Evolutionary conservation across 2,797 vertebrate genomes (phyloP), one percentile per base, ranked within the genome.

Genomic region (Neosilurus mollespiculum): DNA sequence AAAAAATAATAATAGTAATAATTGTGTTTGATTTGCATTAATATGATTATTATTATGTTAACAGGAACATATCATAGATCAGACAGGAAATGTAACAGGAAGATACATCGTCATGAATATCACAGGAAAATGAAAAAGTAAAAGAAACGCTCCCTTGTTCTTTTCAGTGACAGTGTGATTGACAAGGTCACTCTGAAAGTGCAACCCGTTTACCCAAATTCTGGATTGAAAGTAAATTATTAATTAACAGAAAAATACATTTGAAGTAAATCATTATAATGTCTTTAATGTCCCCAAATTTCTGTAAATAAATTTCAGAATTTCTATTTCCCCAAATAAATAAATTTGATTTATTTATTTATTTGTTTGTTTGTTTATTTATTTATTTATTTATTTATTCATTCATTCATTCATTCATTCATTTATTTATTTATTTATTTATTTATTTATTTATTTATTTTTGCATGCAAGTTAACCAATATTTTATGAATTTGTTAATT

Each of bases 161-260:
- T 58, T 58, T 58, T 58, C 4, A 49, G 26, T 75, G 26, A 75
- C 11, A 75, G 16, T 34, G 16, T 20, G 26, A 75, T 30, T 34
- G 53, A 58, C 15, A 73, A 73, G n/a, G 12, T 54, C n/a, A 26
- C 22, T 24, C 49, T 51, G 69, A 71, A 14, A 15, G 69, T 14
- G n/a, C 6, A 51, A 16, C 70, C 1, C n/a, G 26, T n/a, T 54
- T 53, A 26, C n/a, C 49, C 1, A n/a, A 53, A 30, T 73, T 73
- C 56, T 30, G 56, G 24, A 56, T 56, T 14, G 16, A 73, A 73
- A 2, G 24, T 30, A 30, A 56, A 53, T 53, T 53, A 53, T 72
- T 72, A 72, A 72, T 72, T 54, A 16, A 72, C 15, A 72, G 12
- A 15, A 72, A 72, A 72, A 72, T 72, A 53, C 7, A 53, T 51